phyloP scores from a whole-genome alignment of 2,113 vertebrate species.

The Pao palembangensis region DNA sequence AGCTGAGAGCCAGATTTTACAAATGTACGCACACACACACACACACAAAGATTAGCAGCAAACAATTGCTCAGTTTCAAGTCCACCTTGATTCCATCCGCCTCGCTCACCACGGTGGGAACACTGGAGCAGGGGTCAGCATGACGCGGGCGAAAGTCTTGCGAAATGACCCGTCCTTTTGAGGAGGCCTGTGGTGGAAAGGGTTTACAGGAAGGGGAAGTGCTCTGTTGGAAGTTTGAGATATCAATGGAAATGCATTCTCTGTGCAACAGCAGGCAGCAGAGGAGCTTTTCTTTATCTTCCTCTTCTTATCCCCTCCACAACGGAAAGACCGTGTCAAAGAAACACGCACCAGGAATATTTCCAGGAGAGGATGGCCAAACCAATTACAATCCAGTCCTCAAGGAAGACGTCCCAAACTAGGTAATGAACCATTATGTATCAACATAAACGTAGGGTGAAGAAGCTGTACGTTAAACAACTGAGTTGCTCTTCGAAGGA shows the following conservation, averaged over 20 bases:
- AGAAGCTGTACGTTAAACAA: constrained; percentile 7
- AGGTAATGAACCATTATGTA: not conserved
- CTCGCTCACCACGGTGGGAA: constrained; percentile 58
- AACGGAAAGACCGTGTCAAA: constrained; percentile 58
- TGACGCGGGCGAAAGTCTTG: constrained; percentile 36
- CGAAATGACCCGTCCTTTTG: constrained; percentile 53
- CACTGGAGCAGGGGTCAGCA: constrained; percentile 56
- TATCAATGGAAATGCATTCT: constrained; percentile 62
- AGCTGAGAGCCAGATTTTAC: not conserved
- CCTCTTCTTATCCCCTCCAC: constrained; percentile 23
- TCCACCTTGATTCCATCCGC: constrained; percentile 47
- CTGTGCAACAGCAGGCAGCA: constrained; percentile 25
- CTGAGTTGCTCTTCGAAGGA: not conserved
- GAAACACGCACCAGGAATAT: constrained; percentile 54
- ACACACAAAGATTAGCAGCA: constrained; percentile 59
- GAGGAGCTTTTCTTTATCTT: constrained; percentile 45
- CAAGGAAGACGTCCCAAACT: constrained; percentile 3
- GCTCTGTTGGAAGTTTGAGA: constrained; percentile 55
- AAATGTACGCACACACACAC: constrained; percentile 24
- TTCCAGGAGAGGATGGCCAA: constrained; percentile 43
- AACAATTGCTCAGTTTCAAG: constrained; percentile 58
- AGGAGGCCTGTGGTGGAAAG: constrained; percentile 56
- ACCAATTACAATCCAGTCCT: constrained; percentile 25
- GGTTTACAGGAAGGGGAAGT: constrained; percentile 63
- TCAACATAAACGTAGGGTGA: not conserved